Evolutionary conservation across 2,797 vertebrate species (phyloP), one percentile per base, ranked within the genome.

Genomic region (Myripristis jacobus): DNA sequence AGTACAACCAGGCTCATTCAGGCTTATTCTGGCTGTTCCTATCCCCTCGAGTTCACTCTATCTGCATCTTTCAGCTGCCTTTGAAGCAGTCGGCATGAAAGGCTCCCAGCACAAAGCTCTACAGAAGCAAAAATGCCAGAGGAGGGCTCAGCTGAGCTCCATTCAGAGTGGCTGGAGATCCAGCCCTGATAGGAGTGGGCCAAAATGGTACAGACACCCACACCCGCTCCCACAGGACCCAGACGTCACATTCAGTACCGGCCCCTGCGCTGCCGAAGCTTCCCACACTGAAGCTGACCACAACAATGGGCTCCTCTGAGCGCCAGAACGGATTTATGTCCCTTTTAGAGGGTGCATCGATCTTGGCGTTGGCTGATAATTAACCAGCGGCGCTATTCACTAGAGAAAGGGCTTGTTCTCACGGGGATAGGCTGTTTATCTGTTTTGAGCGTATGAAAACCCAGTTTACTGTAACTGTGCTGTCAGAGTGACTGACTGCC

Each of bases 131-230:
- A 87, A 86, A 87, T 82, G 75, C 70, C 77, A 86, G 79, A 83
- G 62, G 62, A 87, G 59, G 66, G 66, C 76, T 83, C 67, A 76
- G 75, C 70, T 80, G 68, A 70, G 82, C 53, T 69, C 74, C 41
- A 53, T 70, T 89, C 83, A 83, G 48, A 53, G 72, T 36, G 46
- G 77, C 83, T 82, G 54, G 52, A 89, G 91, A 92, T 92, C 64
- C 61, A 47, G 79, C 75, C 50, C 74, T 22, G 86, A 91, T 90
- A 86, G 72, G 43, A 80, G 77, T 19, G 29, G 51, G 51, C 55
- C 77, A 61, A 27, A 48, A 59, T 76, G 18, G 73, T 46, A 53
- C 44, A 70, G 52, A 64, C 72, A 22, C 79, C 76, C 76, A 61
- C 80, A n/a, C 79, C 75, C 44, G 4, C 60, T 85, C 83, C 73